Conservation (phyloP, 1,140 invertebrate genomes). For the Diuraphis noxia region DNA sequence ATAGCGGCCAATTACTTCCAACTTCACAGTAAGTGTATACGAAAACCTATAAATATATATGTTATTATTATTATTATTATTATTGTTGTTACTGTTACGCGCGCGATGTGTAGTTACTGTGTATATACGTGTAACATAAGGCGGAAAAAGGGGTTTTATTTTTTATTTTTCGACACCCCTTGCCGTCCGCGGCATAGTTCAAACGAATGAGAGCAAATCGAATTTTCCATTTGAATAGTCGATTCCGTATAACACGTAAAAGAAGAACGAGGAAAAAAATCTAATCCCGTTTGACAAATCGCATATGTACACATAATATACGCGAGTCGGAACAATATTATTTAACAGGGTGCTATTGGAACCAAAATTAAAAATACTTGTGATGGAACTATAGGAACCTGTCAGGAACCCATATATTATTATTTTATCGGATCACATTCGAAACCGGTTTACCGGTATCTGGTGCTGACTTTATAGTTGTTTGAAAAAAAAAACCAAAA, state of each 20-base stretch:
- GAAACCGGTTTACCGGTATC: neutral
- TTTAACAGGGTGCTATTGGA: neutral
- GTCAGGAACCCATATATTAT: neutral
- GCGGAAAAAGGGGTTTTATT: neutral
- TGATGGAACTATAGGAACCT: neutral
- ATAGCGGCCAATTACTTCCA: slow-evolving; percentile 53
- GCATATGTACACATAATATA: neutral
- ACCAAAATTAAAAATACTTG: neutral
- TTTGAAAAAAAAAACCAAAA: too few species aligned
- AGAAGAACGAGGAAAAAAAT: slow-evolving; percentile 34
- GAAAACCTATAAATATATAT: neutral
- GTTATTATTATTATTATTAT: neutral
- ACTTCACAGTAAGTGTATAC: slow-evolving; percentile 50
- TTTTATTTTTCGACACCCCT: neutral
- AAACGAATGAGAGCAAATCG: slow-evolving; percentile 42
- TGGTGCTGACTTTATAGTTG: neutral
- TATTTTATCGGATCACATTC: too few species aligned
- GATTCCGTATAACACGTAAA: slow-evolving; percentile 6
- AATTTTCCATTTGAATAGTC: slow-evolving; percentile 31
- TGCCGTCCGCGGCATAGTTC: neutral
- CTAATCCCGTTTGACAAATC: slow-evolving; percentile 34
- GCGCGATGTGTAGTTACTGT: neutral
- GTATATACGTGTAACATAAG: neutral
- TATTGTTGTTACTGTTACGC: neutral
- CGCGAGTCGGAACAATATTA: neutral